phyloP scores from a whole-genome alignment of 2,888 invertebrate genomes.

The Luperina nickerlii region DNA sequence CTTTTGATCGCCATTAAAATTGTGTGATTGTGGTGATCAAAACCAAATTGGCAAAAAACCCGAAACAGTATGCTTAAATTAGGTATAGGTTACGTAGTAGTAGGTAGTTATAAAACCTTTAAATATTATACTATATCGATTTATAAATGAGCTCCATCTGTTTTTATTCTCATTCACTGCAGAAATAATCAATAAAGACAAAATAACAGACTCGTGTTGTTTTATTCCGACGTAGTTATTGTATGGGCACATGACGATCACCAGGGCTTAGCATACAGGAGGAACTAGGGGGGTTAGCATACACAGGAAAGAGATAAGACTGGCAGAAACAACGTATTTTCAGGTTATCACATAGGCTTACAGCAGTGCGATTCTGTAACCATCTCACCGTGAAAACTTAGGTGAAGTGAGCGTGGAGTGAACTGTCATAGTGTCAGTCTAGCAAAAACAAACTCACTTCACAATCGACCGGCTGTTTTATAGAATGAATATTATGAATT shows the following conservation, averaged over 20 bases:
- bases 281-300: no score
- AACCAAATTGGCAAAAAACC: background rate
- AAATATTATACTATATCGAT: background rate
- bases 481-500: no score
- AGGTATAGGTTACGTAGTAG: slow-evolving; percentile 7
- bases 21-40: background rate
- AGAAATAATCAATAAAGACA: slow-evolving; percentile 24
- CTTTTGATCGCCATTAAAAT: background rate
- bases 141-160: background rate
- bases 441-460: no score
- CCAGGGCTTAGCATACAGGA: no score
- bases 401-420: no score
- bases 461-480: no score
- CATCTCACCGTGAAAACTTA: no score
- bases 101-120: slow-evolving; percentile 12
- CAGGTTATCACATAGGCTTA: no score
- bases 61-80: background rate
- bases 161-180: slow-evolving; percentile 8
- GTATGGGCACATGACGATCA: background rate
- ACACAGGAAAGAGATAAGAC: no score
- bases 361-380: no score
- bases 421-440: no score
- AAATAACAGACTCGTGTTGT: slow-evolving; percentile 15
- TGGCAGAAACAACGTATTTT: no score
- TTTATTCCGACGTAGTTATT: slow-evolving; percentile 6